phyloP scores from a whole-genome alignment of 2,113 vertebrate genomes.

The Cyprinus carpio region DNA sequence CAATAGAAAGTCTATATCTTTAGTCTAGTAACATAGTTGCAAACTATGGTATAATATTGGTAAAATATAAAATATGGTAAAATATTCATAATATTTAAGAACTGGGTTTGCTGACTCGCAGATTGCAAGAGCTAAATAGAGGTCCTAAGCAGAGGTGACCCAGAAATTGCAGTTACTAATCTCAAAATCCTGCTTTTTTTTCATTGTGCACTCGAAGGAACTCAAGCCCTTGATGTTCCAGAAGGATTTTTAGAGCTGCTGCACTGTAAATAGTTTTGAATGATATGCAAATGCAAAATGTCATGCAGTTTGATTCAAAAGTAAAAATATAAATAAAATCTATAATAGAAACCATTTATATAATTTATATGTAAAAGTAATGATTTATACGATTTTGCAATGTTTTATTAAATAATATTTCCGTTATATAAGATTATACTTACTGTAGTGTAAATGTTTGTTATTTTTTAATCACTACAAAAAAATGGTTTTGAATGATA shows the following conservation, averaged over 20 bases:
- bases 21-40: background rate
- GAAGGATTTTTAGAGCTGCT: slow-evolving; percentile 9
- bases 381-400: background rate
- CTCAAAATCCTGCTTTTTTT: slow-evolving; percentile 17
- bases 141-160: background rate
- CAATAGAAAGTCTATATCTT: background rate
- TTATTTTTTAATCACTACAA: too few relatives aligned
- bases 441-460: background rate
- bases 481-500: background rate
- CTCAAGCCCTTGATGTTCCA: background rate
- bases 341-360: too few relatives aligned
- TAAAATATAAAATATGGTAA: background rate
- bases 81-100: background rate
- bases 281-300: background rate
- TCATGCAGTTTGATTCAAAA: background rate
- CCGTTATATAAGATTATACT: background rate
- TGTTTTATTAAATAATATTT: background rate
- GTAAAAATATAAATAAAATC: background rate
- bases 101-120: slow-evolving; percentile 18
- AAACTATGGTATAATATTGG: background rate
- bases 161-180: slow-evolving; percentile 15
- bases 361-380: background rate
- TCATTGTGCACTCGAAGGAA: background rate
- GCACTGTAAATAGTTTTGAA: background rate
- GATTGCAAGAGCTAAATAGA: background rate